Evolutionary conservation across 2,797 vertebrate genomes (phyloP).

Genomic region (Zenarchopterus dispar): DNA sequence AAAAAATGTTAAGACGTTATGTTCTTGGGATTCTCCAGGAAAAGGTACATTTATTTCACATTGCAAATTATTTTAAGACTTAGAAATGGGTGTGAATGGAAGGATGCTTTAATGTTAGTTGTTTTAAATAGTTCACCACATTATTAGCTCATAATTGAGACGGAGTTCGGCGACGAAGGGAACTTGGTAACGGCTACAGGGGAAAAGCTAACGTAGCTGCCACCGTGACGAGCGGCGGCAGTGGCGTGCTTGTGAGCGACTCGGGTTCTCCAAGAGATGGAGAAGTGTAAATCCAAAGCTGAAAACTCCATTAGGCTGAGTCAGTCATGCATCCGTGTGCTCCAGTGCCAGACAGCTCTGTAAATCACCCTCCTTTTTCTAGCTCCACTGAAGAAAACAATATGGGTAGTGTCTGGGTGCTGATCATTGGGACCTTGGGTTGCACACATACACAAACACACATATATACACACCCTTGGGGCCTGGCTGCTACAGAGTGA

Average conservation of each 20-base stretch:
- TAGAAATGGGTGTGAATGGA: no score
- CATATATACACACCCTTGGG: slow-evolving; percentile 47
- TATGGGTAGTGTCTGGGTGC: slow-evolving; percentile 71
- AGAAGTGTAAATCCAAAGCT: slow-evolving; percentile 78
- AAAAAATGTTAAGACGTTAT: no score
- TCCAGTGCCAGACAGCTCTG: slow-evolving; percentile 78
- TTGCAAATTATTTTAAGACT: background rate
- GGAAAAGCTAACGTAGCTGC: no score
- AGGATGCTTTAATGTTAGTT: no score
- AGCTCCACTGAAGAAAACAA: slow-evolving; percentile 76
- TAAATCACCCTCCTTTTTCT: slow-evolving; percentile 72
- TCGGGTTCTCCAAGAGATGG: slow-evolving; percentile 49
- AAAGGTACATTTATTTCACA: background rate
- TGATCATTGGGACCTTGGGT: slow-evolving; percentile 53
- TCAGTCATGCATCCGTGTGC: slow-evolving; percentile 73
- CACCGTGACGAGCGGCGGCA: slow-evolving; percentile 24
- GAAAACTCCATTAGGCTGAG: slow-evolving; percentile 80
- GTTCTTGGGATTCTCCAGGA: no score
- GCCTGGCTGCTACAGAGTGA: slow-evolving; percentile 68
- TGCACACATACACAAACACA: slow-evolving; percentile 36
- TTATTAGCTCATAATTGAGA: no score
- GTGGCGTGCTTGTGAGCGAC: slow-evolving; percentile 34
- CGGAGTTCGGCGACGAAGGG: no score
- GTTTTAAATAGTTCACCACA: no score
- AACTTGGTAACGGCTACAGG: no score